Conservation (phyloP, 2,888 invertebrate genomes). For the Aethes cnicana region DNA sequence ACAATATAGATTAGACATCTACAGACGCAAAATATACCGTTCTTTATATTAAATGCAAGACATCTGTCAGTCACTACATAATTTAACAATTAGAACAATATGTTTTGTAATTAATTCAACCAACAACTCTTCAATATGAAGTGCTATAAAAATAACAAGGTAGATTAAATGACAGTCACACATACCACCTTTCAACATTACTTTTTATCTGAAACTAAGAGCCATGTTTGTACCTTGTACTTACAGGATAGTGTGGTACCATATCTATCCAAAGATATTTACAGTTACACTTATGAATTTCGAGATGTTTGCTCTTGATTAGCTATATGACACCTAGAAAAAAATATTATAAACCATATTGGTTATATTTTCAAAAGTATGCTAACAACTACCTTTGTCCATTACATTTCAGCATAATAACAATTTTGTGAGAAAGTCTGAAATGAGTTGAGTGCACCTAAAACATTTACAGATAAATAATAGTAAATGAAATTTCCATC, state of each 20-base stretch:
- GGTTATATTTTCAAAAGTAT: conserved; percentile 14
- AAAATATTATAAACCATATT: background rate
- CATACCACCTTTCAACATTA: background rate
- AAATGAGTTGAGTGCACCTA: conserved; percentile 38
- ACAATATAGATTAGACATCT: conserved; percentile 34
- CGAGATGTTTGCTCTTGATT: background rate
- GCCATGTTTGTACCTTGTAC: background rate
- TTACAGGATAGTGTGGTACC: background rate
- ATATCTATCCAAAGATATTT: conserved; percentile 13
- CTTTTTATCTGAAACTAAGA: background rate
- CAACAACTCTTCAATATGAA: conserved; percentile 42
- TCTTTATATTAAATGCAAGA: conserved; percentile 33
- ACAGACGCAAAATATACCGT: conserved; percentile 32
- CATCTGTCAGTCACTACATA: conserved; percentile 27
- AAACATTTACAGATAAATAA: conserved; percentile 34
- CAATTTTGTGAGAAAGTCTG: conserved; percentile 30
- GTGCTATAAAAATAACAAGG: conserved; percentile 19
- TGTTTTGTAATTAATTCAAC: conserved; percentile 25
- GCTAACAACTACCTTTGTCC: conserved; percentile 8
- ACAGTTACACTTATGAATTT: conserved; percentile 12
- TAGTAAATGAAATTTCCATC: conserved; percentile 38
- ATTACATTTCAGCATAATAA: conserved; percentile 12
- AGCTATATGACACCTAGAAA: conserved; percentile 12
- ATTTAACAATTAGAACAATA: conserved; percentile 23
- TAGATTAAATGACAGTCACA: background rate